Base-by-base conservation (phyloP, 1,140 invertebrate species). In the Lethocerus indicus region DNA sequence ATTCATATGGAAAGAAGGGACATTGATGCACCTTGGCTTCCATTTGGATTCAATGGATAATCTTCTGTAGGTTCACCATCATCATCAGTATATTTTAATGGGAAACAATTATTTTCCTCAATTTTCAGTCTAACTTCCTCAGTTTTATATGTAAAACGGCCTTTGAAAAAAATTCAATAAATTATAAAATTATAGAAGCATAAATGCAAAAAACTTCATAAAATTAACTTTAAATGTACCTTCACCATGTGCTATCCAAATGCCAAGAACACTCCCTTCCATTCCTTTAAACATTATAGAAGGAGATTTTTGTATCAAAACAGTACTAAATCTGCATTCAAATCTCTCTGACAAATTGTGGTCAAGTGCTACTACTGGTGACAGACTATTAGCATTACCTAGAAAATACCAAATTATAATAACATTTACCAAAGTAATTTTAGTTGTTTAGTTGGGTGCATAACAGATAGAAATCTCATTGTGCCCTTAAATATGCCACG, bases 161-260 rank as follows among this genome's bases (percentile, higher is more conserved):
- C 72, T 74, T 24, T 16, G 29, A 50, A 44, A 39, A 52, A 40
- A 49, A 49, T 18, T 2, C 20, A 1, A 20, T n/a, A 45, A 32
- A 32, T 9, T 9, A 9, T 32, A n/a, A 32, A 32, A 32, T 32
- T 32, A 9, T 32, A 32, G 7, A 9, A 9, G 7, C n/a, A 32
- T 9, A 9, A n/a, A 32, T 9, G 29, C 29, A 9, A 9, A 32
- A n/a, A 32, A 32, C 9, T 32, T n/a, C 9, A 32, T 9, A n/a
- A 32, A 32, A 32, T 32, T 32, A n/a, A 32, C 29, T 32, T 32
- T 32, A 9, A 32, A 32, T 32, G 29, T 71, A 59, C 93, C 94
- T 73, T 98, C 93, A 3, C 88, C 93, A 61, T 98, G 94, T n/a
- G 92, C 90, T 23, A 91, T 75, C 93, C 93, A 98, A 53, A 95